A percentile compares a stretch with the other conserved stretches of the same genome.
Evolutionary conservation across 2,888 invertebrate genomes (phyloP).

Genomic region (Agrotis segetum): DNA sequence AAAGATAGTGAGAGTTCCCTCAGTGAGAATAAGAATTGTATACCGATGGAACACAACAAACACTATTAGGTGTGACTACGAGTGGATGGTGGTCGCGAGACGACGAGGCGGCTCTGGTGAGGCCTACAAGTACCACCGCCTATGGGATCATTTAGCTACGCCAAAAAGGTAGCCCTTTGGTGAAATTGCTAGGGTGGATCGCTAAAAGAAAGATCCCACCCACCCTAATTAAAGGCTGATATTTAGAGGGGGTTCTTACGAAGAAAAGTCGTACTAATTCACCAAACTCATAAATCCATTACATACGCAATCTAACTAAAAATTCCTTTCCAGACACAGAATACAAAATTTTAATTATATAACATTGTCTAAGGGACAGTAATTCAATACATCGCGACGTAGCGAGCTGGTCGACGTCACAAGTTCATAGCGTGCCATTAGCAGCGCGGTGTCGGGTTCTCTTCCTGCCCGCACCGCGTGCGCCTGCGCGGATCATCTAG

Average conservation of each 20-base stretch:
- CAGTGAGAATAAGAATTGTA: too few relatives aligned
- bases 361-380: constrained; percentile 62
- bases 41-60: too few relatives aligned
- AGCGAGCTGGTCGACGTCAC: constrained; percentile 66
- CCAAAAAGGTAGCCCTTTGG: too few relatives aligned
- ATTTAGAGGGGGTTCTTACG: not conserved
- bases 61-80: too few relatives aligned
- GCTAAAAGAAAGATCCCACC: too few relatives aligned
- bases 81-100: too few relatives aligned
- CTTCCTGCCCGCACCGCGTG: constrained; percentile 76
- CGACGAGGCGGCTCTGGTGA: too few relatives aligned
- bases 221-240: too few relatives aligned
- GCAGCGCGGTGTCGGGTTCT: constrained; percentile 79
- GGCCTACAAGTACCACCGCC: too few relatives aligned
- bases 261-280: not conserved
- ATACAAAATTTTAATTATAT: constrained; percentile 58
- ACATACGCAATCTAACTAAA: not conserved
- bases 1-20: too few relatives aligned
- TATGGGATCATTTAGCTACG: too few relatives aligned
- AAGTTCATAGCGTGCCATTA: constrained; percentile 76
- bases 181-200: too few relatives aligned
- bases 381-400: constrained; percentile 63
- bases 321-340: constrained; percentile 17
- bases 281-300: not conserved
- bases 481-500: constrained; percentile 42